Conservation (phyloP, 2,888 invertebrate genomes). For the Ophonus ardosiacus region DNA sequence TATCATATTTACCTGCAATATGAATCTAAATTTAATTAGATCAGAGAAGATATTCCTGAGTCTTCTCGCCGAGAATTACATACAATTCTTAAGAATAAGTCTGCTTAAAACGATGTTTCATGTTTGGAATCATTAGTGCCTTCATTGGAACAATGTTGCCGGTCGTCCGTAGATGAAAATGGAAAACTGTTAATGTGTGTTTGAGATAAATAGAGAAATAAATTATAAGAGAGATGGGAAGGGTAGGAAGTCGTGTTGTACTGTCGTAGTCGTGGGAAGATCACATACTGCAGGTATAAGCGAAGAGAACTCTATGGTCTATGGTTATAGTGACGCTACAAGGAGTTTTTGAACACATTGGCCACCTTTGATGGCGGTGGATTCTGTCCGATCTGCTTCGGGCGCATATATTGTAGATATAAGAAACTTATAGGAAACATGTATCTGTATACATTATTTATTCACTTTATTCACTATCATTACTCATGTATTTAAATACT, state of each 20-base stretch:
- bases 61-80: slow-evolving; percentile 21
- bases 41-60: slow-evolving; percentile 37
- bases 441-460: slow-evolving; percentile 63
- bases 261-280: slow-evolving; percentile 39
- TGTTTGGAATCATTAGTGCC: slow-evolving; percentile 45
- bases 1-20: slow-evolving; percentile 59
- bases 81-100: background rate
- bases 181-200: background rate
- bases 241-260: slow-evolving; percentile 26
- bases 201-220: slow-evolving; percentile 25
- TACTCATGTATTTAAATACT: slow-evolving; percentile 74
- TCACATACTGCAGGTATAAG: slow-evolving; percentile 63
- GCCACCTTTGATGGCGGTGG: slow-evolving; percentile 62
- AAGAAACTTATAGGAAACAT: slow-evolving; percentile 64
- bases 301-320: slow-evolving; percentile 51
- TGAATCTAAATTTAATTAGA: slow-evolving; percentile 44
- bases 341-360: slow-evolving; percentile 64
- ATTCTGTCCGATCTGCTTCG: slow-evolving; percentile 46
- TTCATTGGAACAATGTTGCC: background rate
- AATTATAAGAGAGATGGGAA: slow-evolving; percentile 8
- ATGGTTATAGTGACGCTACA: slow-evolving; percentile 58
- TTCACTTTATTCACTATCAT: slow-evolving; percentile 70
- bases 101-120: slow-evolving; percentile 11
- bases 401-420: slow-evolving; percentile 55
- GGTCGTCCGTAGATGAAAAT: background rate